Evolutionary conservation across 2,888 invertebrate species (phyloP).

Genomic region (Acrobeloides nanus): DNA sequence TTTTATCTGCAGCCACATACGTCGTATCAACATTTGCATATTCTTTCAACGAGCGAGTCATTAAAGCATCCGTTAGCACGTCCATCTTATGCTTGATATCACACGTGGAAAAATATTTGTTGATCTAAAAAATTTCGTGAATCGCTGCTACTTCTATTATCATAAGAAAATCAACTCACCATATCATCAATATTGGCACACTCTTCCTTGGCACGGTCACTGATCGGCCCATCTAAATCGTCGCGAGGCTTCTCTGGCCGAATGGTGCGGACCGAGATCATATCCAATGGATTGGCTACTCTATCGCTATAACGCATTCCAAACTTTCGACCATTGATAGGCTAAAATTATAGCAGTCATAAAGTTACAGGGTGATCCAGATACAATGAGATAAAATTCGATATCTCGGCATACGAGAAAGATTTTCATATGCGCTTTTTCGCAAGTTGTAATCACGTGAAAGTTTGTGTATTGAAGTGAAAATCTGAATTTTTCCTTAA

Average conservation of each 20-base stretch:
- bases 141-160: neutral
- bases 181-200: constrained; percentile 2
- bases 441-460: too few relatives aligned
- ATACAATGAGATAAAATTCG: too few relatives aligned
- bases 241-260: neutral
- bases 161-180: neutral
- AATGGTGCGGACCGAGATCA: constrained; percentile 24
- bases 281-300: constrained; percentile 43
- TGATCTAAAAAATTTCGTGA: constrained; percentile 21
- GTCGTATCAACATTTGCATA: constrained; percentile 16
- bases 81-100: constrained; percentile 23
- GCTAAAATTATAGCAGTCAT: constrained; percentile 28
- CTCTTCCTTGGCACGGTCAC: neutral
- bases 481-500: too few relatives aligned
- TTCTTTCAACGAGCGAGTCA: constrained; percentile 19
- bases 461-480: too few relatives aligned
- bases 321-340: constrained; percentile 31
- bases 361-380: too few relatives aligned
- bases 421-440: too few relatives aligned
- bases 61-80: constrained; percentile 26
- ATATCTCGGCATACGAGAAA: too few relatives aligned
- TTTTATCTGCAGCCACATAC: constrained; percentile 11
- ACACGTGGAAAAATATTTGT: constrained; percentile 26
- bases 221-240: neutral
- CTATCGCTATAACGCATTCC: constrained; percentile 29